These are phyloP conservation scores for Pristionchus entomophagus DNA, from an alignment of 2,888 invertebrate species.

Conservation along the genomic window DNA sequence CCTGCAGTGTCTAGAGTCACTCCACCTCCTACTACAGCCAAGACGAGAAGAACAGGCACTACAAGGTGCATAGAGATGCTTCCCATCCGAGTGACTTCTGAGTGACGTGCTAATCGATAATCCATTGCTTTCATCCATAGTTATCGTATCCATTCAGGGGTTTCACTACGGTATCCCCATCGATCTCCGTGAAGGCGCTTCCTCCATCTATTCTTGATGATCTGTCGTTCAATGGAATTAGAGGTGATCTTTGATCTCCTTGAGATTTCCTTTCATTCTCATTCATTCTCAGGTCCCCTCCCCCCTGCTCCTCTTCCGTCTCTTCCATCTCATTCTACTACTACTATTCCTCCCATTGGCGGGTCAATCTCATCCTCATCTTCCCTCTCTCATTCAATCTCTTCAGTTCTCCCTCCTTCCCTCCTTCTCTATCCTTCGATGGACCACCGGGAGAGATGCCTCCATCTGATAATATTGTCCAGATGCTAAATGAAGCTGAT, in stretches of 20 bases:
- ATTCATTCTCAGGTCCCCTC: slow-evolving; percentile 9
- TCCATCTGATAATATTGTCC: slow-evolving; percentile 37
- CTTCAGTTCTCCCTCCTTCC: background rate
- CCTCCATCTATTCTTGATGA: slow-evolving; percentile 13
- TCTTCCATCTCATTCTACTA: slow-evolving; percentile 9
- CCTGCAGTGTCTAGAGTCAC: slow-evolving; percentile 1
- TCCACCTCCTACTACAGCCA: background rate
- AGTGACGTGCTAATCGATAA: slow-evolving; percentile 35
- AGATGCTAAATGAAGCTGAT: slow-evolving; percentile 37
- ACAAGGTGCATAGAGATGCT: background rate
- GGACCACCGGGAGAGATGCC: slow-evolving; percentile 35
- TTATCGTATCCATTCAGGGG: slow-evolving; percentile 14
- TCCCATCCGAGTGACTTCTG: slow-evolving; percentile 8
- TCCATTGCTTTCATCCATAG: background rate
- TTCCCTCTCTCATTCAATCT: background rate
- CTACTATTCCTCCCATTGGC: background rate
- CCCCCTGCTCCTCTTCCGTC: background rate
- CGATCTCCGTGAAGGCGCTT: slow-evolving; percentile 27
- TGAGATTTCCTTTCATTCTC: background rate
- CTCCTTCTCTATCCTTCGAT: background rate
- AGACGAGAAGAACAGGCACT: slow-evolving; percentile 24
- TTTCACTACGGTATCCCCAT: slow-evolving; percentile 33
- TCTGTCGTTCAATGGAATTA: slow-evolving; percentile 25
- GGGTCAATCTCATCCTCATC: background rate
- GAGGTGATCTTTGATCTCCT: slow-evolving; percentile 31